Evolutionary conservation across 2,888 invertebrate genomes (phyloP).

Genomic region (Drosophila quinaria): DNA sequence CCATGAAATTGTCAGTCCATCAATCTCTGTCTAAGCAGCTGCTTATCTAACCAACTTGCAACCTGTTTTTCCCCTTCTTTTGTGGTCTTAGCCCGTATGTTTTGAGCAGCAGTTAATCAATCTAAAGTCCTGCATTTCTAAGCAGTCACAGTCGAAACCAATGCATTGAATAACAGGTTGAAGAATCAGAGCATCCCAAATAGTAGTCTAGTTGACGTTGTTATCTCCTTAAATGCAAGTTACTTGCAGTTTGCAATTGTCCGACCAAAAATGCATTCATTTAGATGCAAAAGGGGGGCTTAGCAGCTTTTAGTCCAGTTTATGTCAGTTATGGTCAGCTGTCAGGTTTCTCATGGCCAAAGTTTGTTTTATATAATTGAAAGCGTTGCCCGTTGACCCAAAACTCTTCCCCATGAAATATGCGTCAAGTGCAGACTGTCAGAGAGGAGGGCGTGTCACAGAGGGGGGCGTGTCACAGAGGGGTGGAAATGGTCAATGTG

Average conservation of each 20-base stretch:
- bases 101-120: slow-evolving; percentile 2
- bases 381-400: slow-evolving; percentile 18
- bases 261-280: background rate
- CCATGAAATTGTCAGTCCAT: background rate
- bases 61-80: background rate
- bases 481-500: too few relatives aligned
- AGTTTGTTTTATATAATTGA: slow-evolving; percentile 60
- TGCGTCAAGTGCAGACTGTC: slow-evolving; percentile 1
- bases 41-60: background rate
- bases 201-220: background rate
- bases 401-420: background rate
- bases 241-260: slow-evolving; percentile 12
- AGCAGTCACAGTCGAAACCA: slow-evolving; percentile 3
- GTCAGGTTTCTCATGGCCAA: slow-evolving; percentile 33
- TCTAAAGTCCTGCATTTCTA: slow-evolving; percentile 5
- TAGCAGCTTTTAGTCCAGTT: background rate
- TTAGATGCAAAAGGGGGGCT: background rate
- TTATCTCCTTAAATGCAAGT: background rate
- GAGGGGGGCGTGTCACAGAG: too few relatives aligned
- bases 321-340: slow-evolving; percentile 40
- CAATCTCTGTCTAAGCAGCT: background rate
- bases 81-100: background rate
- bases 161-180: background rate
- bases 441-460: background rate
- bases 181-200: background rate